These are phyloP conservation scores for Gadopsis marmoratus DNA, from an alignment of 2,797 vertebrate species.

Conservation along the genomic window DNA sequence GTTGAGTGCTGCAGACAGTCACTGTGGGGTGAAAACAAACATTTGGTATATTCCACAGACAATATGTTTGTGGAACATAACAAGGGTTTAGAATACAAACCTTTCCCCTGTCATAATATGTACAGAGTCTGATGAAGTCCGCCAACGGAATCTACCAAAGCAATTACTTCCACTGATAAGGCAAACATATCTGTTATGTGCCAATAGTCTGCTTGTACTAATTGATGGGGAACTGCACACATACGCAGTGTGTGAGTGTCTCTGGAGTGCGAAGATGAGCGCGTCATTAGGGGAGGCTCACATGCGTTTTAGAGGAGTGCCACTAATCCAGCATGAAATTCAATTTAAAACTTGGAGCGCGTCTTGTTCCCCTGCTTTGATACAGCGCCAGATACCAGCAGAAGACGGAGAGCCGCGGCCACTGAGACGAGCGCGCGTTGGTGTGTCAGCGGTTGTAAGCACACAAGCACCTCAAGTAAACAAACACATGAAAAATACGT, in stretches of 20 bases:
- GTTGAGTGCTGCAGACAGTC: neutral
- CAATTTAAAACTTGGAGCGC: conserved; percentile 84
- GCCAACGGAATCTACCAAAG: conserved; percentile 46
- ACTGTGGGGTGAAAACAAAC: neutral
- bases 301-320: conserved; percentile 82
- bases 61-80: conserved; percentile 22
- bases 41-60: conserved; percentile 12
- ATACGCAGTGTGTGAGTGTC: conserved; percentile 54
- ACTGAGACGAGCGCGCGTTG: conserved; percentile 27
- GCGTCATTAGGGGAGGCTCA: conserved; percentile 80
- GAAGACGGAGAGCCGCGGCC: conserved; percentile 48
- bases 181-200: conserved; percentile 65
- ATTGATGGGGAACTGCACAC: conserved; percentile 67
- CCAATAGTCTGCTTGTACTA: conserved; percentile 60
- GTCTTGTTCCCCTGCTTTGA: conserved; percentile 77
- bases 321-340: conserved; percentile 85
- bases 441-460: conserved; percentile 55
- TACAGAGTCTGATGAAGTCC: conserved; percentile 42
- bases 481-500: conserved; percentile 49
- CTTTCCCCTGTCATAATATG: conserved; percentile 22
- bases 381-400: conserved; percentile 78
- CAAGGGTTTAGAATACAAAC: conserved; percentile 3
- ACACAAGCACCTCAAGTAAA: conserved; percentile 59
- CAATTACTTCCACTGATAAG: conserved; percentile 60
- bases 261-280: conserved; percentile 77